Conservation (phyloP, 2,797 vertebrate genomes). For the Paedocypris micromegethes region DNA sequence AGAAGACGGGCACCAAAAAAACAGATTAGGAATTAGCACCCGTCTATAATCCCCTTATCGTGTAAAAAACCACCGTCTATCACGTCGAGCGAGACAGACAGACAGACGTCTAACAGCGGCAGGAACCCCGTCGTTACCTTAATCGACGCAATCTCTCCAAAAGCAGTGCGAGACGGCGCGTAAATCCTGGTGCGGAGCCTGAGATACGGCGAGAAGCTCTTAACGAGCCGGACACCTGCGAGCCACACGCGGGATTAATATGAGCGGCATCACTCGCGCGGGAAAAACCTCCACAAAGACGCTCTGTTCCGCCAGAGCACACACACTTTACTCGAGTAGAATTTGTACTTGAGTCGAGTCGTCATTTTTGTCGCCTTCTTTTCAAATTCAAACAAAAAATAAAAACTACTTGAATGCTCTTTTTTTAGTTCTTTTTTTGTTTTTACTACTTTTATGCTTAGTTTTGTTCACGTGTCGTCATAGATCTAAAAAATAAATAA, state of each 20-base stretch:
- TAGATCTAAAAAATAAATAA: too few relatives aligned
- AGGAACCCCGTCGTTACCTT: conserved; percentile 65
- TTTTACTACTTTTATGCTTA: too few relatives aligned
- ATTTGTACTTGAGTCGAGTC: too few relatives aligned
- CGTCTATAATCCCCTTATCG: conserved; percentile 20
- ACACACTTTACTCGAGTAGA: too few relatives aligned
- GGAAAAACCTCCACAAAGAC: conserved; percentile 39
- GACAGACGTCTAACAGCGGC: conserved; percentile 68
- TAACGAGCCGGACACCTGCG: conserved; percentile 65
- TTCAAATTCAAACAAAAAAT: too few relatives aligned
- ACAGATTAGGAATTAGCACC: conserved; percentile 35
- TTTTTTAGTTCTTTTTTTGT: too few relatives aligned
- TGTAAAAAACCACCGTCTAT: too few relatives aligned
- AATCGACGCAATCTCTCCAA: conserved; percentile 66
- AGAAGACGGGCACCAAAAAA: conserved; percentile 36
- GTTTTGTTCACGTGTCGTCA: too few relatives aligned
- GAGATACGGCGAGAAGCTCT: conserved; percentile 41
- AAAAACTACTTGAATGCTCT: too few relatives aligned
- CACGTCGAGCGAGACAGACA: conserved; percentile 25
- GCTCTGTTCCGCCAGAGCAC: conserved; percentile 28
- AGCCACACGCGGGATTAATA: conserved; percentile 72
- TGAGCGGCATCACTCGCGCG: conserved; percentile 46
- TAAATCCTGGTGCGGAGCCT: conserved; percentile 22
- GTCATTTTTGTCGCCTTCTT: too few relatives aligned
- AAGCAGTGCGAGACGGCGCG: conserved; percentile 39